These are phyloP conservation scores for Agrochola lychnidis DNA, from an alignment of 2,888 invertebrate genomes.

Conservation along the genomic window DNA sequence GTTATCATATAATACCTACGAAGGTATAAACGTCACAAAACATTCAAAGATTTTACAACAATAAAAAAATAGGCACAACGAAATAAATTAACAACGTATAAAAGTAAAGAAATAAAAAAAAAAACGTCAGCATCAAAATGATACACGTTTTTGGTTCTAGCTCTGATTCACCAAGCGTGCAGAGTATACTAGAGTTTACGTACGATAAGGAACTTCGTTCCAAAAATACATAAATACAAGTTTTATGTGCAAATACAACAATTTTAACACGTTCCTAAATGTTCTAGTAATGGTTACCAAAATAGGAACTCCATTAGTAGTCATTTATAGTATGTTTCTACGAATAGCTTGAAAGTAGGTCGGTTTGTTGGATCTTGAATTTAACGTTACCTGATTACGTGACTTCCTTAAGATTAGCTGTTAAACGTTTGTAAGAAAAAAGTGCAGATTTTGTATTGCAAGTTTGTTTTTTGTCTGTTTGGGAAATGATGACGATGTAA, in stretches of 20 bases:
- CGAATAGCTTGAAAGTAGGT: constrained; percentile 53
- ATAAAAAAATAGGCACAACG: neutral
- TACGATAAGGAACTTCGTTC: neutral
- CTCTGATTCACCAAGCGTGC: neutral
- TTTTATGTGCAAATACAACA: constrained; percentile 16
- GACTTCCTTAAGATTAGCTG: constrained; percentile 46
- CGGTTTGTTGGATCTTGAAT: constrained; percentile 49
- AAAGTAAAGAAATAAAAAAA: neutral
- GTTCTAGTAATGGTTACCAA: constrained; percentile 18
- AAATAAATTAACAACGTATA: neutral
- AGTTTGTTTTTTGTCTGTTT: neutral
- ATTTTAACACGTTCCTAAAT: constrained; percentile 23
- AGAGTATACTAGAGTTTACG: neutral
- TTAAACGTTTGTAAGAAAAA: constrained; percentile 11
- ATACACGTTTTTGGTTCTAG: neutral
- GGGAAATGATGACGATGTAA: neutral
- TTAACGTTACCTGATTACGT: constrained; percentile 60
- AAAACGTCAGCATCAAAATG: neutral
- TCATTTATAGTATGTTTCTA: constrained; percentile 60
- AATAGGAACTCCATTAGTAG: constrained; percentile 59
- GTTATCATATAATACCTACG: neutral
- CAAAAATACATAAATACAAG: neutral
- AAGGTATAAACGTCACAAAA: neutral
- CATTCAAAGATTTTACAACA: neutral
- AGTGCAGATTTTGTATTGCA: neutral